Evolutionary conservation across 2,888 invertebrate genomes (phyloP).

Genomic region (Ormyrus thymus): DNA sequence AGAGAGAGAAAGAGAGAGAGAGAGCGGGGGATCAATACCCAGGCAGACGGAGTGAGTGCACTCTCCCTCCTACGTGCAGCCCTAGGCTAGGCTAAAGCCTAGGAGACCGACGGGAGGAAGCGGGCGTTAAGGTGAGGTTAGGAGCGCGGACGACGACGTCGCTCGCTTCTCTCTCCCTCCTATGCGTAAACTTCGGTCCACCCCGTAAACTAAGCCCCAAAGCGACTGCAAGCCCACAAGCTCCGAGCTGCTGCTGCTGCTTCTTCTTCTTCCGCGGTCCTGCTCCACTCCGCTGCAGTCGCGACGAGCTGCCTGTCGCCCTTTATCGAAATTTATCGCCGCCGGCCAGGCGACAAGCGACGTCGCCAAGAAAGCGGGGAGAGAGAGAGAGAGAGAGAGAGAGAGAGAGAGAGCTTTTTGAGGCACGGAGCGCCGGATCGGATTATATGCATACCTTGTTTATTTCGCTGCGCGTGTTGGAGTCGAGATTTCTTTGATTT

Average conservation of each 20-base stretch:
- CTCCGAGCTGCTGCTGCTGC: neutral
- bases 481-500: too few species aligned
- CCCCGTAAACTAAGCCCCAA: conserved; percentile 68
- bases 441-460: too few species aligned
- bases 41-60: conserved; percentile 73
- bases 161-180: conserved; percentile 48
- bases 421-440: too few species aligned
- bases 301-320: neutral
- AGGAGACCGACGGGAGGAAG: conserved; percentile 23
- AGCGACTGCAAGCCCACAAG: conserved; percentile 12
- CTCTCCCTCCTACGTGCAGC: conserved; percentile 63
- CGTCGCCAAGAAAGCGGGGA: too few species aligned
- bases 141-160: conserved; percentile 66
- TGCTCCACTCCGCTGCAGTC: neutral
- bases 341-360: neutral
- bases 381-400: too few species aligned
- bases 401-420: too few species aligned
- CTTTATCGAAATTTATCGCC: conserved; percentile 47
- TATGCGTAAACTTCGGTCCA: conserved; percentile 65
- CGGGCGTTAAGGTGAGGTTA: conserved; percentile 65
- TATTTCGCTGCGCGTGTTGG: too few species aligned
- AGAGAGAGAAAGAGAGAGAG: too few species aligned
- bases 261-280: conserved; percentile 1
- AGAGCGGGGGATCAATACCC: conserved; percentile 73
- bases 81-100: conserved; percentile 71